These are phyloP conservation scores for Drosophila bocki DNA, from an alignment of 1,140 invertebrate species.

Conservation along the genomic window DNA sequence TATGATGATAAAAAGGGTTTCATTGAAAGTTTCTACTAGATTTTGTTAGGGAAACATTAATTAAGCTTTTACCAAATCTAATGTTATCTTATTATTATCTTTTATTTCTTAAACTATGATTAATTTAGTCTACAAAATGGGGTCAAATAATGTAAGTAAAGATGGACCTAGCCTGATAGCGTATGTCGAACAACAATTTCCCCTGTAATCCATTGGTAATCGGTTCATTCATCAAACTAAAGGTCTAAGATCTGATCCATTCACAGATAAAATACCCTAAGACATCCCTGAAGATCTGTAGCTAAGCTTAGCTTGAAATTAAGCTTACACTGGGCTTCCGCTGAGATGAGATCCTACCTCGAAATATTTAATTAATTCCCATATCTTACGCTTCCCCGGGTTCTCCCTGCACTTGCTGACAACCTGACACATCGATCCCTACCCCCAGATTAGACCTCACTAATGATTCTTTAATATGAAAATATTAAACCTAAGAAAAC, in stretches of 20 bases:
- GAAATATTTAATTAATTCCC: slow-evolving; percentile 39
- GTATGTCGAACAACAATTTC: not conserved
- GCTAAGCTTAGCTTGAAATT: slow-evolving; percentile 7
- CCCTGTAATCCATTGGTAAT: not conserved
- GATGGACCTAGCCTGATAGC: too few relatives aligned
- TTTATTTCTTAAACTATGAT: not conserved
- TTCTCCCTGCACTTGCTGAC: slow-evolving; percentile 55
- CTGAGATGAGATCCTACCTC: slow-evolving; percentile 20
- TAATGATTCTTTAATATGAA: slow-evolving; percentile 65
- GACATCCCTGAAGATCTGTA: not conserved
- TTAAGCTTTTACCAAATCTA: not conserved
- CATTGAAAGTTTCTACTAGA: not conserved
- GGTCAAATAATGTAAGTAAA: not conserved
- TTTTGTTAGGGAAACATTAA: not conserved
- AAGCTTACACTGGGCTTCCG: slow-evolving; percentile 53
- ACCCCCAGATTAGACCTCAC: slow-evolving; percentile 35
- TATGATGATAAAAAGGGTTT: not conserved
- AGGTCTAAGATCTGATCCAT: slow-evolving; percentile 5
- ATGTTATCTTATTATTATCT: not conserved
- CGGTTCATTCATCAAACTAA: slow-evolving; percentile 22
- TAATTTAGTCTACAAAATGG: not conserved
- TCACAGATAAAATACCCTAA: slow-evolving; percentile 11
- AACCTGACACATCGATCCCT: slow-evolving; percentile 42
- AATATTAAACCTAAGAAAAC: slow-evolving; percentile 27
- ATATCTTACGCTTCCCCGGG: not conserved